These are phyloP conservation scores for Thymelicus lineola DNA, from an alignment of 2,888 invertebrate species.

Conservation along the genomic window DNA sequence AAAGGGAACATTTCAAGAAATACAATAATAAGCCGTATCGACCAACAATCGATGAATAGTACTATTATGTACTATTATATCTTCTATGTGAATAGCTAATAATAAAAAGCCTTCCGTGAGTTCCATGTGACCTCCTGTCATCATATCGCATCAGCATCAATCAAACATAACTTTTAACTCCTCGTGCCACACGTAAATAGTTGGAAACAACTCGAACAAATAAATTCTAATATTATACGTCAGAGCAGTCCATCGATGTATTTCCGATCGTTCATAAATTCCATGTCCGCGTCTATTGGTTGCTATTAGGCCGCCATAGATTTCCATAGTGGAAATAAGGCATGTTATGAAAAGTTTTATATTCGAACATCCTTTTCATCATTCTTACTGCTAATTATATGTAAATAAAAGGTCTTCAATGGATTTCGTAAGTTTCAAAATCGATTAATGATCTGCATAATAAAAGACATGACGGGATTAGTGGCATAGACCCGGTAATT, in stretches of 20 bases:
- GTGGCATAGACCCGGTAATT: no score
- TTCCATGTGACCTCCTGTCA: background rate
- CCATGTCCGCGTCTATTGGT: background rate
- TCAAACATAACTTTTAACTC: conserved; percentile 1
- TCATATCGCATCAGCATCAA: conserved; percentile 8
- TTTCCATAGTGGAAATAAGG: background rate
- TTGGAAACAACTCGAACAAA: background rate
- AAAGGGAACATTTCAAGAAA: background rate
- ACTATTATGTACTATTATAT: no score
- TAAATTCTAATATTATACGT: conserved; percentile 12
- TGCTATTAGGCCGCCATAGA: background rate
- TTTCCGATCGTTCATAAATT: conserved; percentile 18
- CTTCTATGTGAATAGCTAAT: no score
- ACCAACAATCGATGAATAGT: background rate
- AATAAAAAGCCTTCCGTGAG: background rate
- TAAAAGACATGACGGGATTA: no score
- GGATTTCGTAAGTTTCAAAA: no score
- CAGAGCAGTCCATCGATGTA: background rate
- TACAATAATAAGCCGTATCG: background rate
- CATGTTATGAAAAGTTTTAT: no score
- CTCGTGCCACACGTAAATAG: background rate
- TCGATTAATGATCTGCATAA: no score
- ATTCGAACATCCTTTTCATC: no score
- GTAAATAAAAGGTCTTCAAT: no score
- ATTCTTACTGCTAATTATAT: no score